Base-by-base conservation (phyloP, 2,888 invertebrate genomes). In the Bombylius major region DNA sequence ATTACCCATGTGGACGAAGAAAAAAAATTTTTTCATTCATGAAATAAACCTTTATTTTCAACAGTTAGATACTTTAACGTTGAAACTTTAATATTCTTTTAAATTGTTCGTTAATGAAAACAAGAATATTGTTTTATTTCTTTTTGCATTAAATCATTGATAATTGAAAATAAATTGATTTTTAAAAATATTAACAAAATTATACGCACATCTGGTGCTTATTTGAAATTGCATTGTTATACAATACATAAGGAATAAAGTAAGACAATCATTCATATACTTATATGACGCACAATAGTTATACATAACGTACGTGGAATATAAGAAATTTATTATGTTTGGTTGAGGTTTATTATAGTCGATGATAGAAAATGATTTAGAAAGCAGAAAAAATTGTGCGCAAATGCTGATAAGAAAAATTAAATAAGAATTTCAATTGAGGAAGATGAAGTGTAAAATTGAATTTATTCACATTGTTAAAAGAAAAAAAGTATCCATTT, bases 401-500 rank as follows among this genome's bases (percentile, higher is more conserved):
- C 54, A 54, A 50, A 50, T 54, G 54, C 45, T 42, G 54, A 54
- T 54, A 54, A 54, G 54, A 45, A 54, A 23, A 54, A 54, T 54
- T 50, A 14, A 54, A 54, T 54, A 31, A 49, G 49, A 5, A 44
- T 47, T 42, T 11, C 11, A 11, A 54, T 49, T 54, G 45, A 32
- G 32, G 34, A 33, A 23, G 8, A 33, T 50, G 49, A 44, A 49
- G 54, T 42, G 54, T 50, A 44, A 45, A 50, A 54, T 54, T 50
- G 48, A 33, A 42, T 42, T 42, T 42, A 42, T 42, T 42, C 11
- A 42, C 39, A 5, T 36, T 36, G 36, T 8, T 8, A 11, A 11
- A 11, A 42, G 39, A 36, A 36, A 36, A 5, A 36, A 36, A 5
- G 8, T 7, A 36, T 36, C 34, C 8, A 1, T 42, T 42, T 42